Evolutionary conservation across 2,797 vertebrate species (phyloP), one percentile per base, ranked within the genome.

Genomic region (Hirundo rustica): DNA sequence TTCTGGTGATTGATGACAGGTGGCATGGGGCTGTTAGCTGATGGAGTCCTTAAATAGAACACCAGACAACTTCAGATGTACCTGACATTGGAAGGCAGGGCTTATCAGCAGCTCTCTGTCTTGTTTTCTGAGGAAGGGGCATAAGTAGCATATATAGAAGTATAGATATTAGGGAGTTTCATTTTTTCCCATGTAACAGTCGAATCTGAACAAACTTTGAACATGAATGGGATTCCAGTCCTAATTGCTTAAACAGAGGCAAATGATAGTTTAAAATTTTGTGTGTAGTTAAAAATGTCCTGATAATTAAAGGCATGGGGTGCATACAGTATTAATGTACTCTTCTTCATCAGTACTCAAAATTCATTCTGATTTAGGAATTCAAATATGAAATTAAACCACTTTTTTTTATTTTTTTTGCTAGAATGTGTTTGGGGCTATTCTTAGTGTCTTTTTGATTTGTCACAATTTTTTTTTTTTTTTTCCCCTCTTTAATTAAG

Each of bases 31-130:
- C 70, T 92, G 40, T 78, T 82, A 85, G 62, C 55, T 84, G 78
- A 70, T 84, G 82, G 62, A 89, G 79, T 62, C 70, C 54, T 89
- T 91, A 89, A 95, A 85, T 2, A 72, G 79, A 68, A 51, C 11
- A 64, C 19, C 57, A 66, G 74, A 70, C 74, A 93, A 74, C 32
- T 93, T 62, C 74, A 85, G 73, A 66, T 62, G 66, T 20, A 88
- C 51, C 38, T 89, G 82, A 58, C 85, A 22, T 4, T 21, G 54
- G 66, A 70, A 95, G 29, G 64, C 48, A 92, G 80, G 45, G 60
- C 38, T 96, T 95, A 91, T 77, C 93, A 89, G 71, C 71, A 85
- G 42, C 50, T 79, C 55, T 84, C 74, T 64, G 83, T 86, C 89
- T 90, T 92, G 73, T 86, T 92, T 82, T 86, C 85, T 86, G 62